Evolutionary conservation across 2,113 vertebrate species (phyloP).

Genomic region (Sander vitreus): DNA sequence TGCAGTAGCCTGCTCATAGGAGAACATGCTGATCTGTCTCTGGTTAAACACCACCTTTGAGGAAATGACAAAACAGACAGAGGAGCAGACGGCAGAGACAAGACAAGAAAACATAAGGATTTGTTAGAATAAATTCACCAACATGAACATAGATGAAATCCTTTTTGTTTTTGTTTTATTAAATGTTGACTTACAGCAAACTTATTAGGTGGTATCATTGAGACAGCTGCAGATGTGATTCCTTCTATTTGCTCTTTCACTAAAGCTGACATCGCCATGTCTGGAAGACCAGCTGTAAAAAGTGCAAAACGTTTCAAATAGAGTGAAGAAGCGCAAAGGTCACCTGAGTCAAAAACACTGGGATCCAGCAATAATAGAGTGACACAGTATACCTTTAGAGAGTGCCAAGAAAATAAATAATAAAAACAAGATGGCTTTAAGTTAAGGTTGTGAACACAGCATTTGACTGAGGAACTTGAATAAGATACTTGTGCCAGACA

Average conservation of each 20-base stretch:
- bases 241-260: constrained; percentile 86
- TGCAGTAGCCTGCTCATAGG: constrained; percentile 84
- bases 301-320: neutral
- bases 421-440: neutral
- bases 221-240: constrained; percentile 80
- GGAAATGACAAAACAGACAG: constrained; percentile 5
- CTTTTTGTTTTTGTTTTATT: neutral
- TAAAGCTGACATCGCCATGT: constrained; percentile 85
- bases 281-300: constrained; percentile 83
- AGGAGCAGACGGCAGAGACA: neutral
- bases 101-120: neutral
- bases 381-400: neutral
- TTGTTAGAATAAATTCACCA: neutral
- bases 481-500: neutral
- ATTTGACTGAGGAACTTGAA: neutral
- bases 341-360: neutral
- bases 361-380: neutral
- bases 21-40: constrained; percentile 82
- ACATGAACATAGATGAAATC: neutral
- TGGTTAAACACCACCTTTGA: constrained; percentile 81
- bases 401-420: neutral
- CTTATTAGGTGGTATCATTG: constrained; percentile 79
- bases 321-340: neutral
- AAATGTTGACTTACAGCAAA: constrained; percentile 81
- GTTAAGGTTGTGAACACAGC: neutral